Evolutionary conservation across 2,888 invertebrate genomes (phyloP).

Genomic region (Loripinus fragilis): DNA sequence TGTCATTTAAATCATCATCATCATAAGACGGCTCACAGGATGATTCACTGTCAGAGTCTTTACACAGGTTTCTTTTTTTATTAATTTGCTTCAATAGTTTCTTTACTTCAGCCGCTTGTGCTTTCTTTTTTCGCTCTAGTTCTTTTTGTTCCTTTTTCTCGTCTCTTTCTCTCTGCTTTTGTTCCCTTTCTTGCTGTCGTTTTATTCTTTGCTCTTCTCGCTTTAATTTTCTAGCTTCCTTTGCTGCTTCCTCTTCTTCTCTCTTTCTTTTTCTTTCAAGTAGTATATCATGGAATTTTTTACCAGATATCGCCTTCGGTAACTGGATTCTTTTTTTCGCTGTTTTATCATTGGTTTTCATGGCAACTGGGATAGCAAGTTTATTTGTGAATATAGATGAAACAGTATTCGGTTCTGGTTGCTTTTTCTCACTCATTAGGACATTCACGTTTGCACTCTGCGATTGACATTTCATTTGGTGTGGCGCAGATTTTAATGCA

Average conservation of each 20-base stretch:
- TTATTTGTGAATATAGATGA: not conserved
- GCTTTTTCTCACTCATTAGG: too few relatives aligned
- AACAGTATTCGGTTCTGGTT: too few relatives aligned
- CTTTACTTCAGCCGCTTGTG: not conserved
- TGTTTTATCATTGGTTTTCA: not conserved
- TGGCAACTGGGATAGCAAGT: not conserved
- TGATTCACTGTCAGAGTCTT: not conserved
- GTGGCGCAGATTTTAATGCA: not conserved
- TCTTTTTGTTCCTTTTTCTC: not conserved
- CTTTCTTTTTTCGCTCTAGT: not conserved
- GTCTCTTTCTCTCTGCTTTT: not conserved
- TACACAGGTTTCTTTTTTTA: not conserved
- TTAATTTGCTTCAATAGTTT: not conserved
- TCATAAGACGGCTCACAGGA: not conserved
- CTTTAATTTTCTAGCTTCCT: not conserved
- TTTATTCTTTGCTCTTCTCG: not conserved
- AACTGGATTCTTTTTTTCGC: not conserved
- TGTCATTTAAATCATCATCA: not conserved
- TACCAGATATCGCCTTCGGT: not conserved
- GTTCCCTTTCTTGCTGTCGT: not conserved
- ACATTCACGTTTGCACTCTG: not conserved
- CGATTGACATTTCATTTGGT: not conserved
- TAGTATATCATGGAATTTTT: not conserved
- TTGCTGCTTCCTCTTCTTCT: slow-evolving; percentile 8
- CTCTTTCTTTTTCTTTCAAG: not conserved